phyloP scores from a whole-genome alignment of 2,113 vertebrate genomes.

The Ardeotis arabs region DNA sequence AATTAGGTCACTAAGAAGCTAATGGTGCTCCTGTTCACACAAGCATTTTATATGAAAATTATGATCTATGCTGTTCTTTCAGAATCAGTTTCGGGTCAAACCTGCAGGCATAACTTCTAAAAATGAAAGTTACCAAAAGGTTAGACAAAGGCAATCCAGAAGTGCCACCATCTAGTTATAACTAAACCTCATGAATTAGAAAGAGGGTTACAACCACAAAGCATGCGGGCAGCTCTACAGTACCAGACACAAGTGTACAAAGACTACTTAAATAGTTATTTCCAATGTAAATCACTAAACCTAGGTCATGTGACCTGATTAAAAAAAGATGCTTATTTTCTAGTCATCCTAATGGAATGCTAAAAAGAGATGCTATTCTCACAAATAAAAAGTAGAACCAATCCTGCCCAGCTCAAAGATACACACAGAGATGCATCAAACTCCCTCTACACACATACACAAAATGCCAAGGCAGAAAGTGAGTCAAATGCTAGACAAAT shows the following conservation, averaged over 20 bases:
- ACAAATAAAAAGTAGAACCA: not conserved
- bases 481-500: not conserved
- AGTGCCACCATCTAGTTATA: not conserved
- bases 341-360: not conserved
- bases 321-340: not conserved
- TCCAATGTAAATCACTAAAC: not conserved
- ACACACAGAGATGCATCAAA: not conserved
- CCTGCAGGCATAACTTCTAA: not conserved
- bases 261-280: not conserved
- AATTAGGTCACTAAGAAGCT: constrained; percentile 28
- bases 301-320: not conserved
- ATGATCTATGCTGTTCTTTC: not conserved
- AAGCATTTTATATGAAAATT: constrained; percentile 13
- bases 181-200: not conserved
- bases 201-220: not conserved
- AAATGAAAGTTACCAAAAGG: not conserved
- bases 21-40: not conserved
- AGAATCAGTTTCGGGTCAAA: not conserved
- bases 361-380: not conserved
- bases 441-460: not conserved
- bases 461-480: not conserved
- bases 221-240: not conserved
- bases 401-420: not conserved
- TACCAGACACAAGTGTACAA: not conserved
- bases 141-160: not conserved